Percentiles rank a stretch among this genome's conserved stretches.
Evolutionary conservation across 2,888 invertebrate species (phyloP).

Genomic region (Lapara coniferarum): DNA sequence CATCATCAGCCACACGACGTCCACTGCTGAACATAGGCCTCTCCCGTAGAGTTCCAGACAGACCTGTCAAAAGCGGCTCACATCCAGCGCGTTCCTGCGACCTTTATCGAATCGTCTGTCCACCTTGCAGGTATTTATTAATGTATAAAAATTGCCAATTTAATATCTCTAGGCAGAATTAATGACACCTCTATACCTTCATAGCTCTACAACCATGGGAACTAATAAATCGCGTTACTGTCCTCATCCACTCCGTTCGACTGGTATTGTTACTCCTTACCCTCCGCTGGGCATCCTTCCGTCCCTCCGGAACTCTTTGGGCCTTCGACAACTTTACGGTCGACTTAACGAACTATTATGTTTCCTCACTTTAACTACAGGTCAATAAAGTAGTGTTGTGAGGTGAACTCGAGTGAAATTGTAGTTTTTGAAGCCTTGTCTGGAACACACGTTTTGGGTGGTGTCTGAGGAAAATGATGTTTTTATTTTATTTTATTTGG

Average conservation of each 20-base stretch:
- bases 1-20: no score
- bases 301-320: background rate
- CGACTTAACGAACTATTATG: constrained; percentile 22
- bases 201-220: constrained; percentile 16
- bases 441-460: background rate
- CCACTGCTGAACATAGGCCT: no score
- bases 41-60: no score
- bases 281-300: background rate
- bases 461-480: background rate
- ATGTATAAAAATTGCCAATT: no score
- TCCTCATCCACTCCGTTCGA: constrained; percentile 25
- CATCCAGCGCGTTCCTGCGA: no score
- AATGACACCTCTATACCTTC: background rate
- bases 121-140: no score
- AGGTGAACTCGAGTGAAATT: background rate
- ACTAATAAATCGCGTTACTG: constrained; percentile 33
- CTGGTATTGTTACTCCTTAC: constrained; percentile 15
- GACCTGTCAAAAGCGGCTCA: no score
- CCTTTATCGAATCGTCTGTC: no score
- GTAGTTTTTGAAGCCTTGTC: no score
- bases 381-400: background rate
- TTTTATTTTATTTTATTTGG: no score
- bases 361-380: constrained; percentile 5
- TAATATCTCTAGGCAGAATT: no score
- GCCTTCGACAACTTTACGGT: constrained; percentile 19